These are phyloP conservation scores for Coenobita brevimanus DNA, from an alignment of 1,140 invertebrate species.

Conservation along the genomic window DNA sequence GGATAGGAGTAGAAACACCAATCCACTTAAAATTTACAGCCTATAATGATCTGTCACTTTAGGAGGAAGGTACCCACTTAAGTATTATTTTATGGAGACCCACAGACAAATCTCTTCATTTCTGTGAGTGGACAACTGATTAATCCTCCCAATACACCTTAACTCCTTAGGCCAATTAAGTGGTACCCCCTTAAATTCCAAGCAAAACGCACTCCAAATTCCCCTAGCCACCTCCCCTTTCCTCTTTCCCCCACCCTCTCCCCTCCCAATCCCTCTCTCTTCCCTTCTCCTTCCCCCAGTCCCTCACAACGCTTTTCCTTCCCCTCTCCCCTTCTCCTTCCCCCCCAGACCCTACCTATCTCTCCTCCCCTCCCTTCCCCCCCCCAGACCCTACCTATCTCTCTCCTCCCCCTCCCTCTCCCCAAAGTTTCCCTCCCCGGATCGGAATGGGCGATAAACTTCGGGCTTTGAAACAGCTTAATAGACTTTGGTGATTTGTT, in stretches of 20 bases:
- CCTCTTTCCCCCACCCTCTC: background rate
- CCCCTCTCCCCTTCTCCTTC: background rate
- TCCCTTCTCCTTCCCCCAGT: background rate
- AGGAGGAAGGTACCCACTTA: no score
- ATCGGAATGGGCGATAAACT: no score
- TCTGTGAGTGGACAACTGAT: no score
- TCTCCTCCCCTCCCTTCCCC: background rate
- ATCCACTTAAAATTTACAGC: no score
- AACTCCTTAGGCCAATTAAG: background rate
- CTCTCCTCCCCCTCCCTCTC: background rate
- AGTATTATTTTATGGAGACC: no score
- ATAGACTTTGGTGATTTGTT: no score
- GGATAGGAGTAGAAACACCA: no score
- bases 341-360: background rate
- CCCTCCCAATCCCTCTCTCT: no score
- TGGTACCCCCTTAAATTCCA: background rate
- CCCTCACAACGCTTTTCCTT: background rate
- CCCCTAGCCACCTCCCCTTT: background rate
- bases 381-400: background rate
- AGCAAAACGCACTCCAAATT: background rate
- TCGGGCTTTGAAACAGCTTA: no score
- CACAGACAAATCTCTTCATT: no score
- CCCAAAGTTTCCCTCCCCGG: no score
- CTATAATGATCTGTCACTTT: no score
- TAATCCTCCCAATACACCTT: background rate